phyloP scores from a whole-genome alignment of 1,140 invertebrate species.

The Eumeta japonica region DNA sequence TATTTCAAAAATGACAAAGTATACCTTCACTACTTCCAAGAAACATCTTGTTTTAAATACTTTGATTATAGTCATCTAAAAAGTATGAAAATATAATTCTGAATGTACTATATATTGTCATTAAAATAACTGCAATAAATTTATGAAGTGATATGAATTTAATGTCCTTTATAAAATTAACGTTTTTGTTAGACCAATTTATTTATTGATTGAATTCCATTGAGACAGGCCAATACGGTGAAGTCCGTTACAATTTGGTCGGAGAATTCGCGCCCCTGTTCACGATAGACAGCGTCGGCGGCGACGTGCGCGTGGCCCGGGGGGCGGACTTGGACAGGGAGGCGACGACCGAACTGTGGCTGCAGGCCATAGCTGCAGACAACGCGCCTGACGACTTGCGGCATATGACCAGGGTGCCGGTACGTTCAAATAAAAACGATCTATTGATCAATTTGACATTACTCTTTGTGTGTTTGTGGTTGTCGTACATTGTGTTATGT shows the following conservation, averaged over 20 bases:
- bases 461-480: neutral
- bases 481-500: neutral
- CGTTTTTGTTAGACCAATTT: neutral
- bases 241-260: constrained; percentile 75
- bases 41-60: too few relatives aligned
- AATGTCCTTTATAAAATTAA: neutral
- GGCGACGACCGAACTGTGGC: constrained; percentile 64
- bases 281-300: constrained; percentile 68
- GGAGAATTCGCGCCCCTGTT: constrained; percentile 72
- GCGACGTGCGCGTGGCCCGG: constrained; percentile 75
- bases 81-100: too few relatives aligned
- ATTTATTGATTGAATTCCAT: neutral
- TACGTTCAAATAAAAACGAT: constrained; percentile 38
- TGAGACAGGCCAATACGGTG: constrained; percentile 66
- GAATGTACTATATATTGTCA: neutral
- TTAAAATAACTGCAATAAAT: neutral
- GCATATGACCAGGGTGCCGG: constrained; percentile 70
- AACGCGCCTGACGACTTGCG: constrained; percentile 68
- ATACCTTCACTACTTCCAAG: too few relatives aligned
- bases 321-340: constrained; percentile 80
- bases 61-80: too few relatives aligned
- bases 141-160: neutral
- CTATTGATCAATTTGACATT: neutral
- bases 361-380: constrained; percentile 80
- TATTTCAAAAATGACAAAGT: too few relatives aligned